Evolutionary conservation across 2,888 invertebrate genomes (phyloP).

Genomic region (Epistrophe grossulariae): DNA sequence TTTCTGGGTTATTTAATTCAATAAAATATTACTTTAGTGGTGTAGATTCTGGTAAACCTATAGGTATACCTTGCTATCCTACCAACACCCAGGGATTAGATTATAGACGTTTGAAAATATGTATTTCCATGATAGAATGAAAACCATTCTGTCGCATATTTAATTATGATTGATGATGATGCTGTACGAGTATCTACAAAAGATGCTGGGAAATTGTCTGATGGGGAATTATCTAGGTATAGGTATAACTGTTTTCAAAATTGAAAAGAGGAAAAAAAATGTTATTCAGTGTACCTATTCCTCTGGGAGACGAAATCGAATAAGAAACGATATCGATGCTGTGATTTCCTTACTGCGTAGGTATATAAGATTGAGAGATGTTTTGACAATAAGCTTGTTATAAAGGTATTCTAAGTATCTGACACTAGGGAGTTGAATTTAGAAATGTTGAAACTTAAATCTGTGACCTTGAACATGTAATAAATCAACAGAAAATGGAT

Average conservation of each 20-base stretch:
- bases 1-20: slow-evolving; percentile 57
- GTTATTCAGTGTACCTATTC: neutral
- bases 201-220: slow-evolving; percentile 22
- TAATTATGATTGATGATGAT: slow-evolving; percentile 72
- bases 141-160: slow-evolving; percentile 50
- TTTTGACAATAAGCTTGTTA: neutral
- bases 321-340: neutral
- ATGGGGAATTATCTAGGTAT: neutral
- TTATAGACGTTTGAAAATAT: slow-evolving; percentile 4
- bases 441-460: neutral
- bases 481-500: no score
- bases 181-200: slow-evolving; percentile 1
- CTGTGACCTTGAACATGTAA: neutral
- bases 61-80: neutral
- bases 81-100: neutral
- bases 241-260: neutral
- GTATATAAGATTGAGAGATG: no score
- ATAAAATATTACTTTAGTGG: slow-evolving; percentile 41
- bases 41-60: neutral
- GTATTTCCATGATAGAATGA: slow-evolving; percentile 52
- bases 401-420: neutral
- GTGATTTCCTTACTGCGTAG: neutral
- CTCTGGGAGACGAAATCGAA: neutral
- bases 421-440: neutral
- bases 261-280: slow-evolving; percentile 11